Evolutionary conservation across 2,113 vertebrate genomes (phyloP).

Genomic region (Vulpes vulpes): DNA sequence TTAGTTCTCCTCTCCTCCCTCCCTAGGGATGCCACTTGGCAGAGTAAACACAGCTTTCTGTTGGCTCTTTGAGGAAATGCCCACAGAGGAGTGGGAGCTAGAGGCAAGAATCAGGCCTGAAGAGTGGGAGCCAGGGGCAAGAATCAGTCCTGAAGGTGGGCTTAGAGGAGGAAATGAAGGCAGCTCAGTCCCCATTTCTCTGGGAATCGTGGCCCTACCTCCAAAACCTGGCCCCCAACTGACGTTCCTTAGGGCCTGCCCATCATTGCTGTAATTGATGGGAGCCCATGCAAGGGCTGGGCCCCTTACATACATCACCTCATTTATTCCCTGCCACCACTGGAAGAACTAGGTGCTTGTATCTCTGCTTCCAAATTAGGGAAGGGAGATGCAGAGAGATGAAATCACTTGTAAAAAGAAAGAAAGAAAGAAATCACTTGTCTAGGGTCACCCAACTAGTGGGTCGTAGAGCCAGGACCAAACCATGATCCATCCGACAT

Average conservation of each 20-base stretch:
- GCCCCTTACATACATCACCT: background rate
- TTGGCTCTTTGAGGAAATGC: conserved; percentile 40
- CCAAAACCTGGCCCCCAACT: background rate
- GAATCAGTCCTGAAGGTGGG: background rate
- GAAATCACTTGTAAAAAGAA: background rate
- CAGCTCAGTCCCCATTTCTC: background rate
- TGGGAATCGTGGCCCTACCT: background rate
- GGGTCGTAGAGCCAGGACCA: background rate
- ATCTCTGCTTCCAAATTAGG: background rate
- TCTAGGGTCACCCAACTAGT: too few species aligned
- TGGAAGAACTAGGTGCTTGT: background rate
- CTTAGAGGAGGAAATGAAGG: background rate
- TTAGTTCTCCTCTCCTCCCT: conserved; percentile 61
- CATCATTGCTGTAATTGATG: background rate
- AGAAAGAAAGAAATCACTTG: background rate
- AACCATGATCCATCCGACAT: background rate
- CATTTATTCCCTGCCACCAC: background rate
- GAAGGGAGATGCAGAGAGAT: background rate
- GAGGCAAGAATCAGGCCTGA: background rate
- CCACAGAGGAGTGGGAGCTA: background rate
- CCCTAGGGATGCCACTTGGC: conserved; percentile 51
- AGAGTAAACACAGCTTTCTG: conserved; percentile 68
- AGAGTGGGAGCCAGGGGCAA: background rate
- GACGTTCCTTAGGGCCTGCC: background rate
- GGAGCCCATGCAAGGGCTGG: background rate